Conservation (phyloP, 2,113 vertebrate genomes). For the Oxyruncus cristatus region DNA sequence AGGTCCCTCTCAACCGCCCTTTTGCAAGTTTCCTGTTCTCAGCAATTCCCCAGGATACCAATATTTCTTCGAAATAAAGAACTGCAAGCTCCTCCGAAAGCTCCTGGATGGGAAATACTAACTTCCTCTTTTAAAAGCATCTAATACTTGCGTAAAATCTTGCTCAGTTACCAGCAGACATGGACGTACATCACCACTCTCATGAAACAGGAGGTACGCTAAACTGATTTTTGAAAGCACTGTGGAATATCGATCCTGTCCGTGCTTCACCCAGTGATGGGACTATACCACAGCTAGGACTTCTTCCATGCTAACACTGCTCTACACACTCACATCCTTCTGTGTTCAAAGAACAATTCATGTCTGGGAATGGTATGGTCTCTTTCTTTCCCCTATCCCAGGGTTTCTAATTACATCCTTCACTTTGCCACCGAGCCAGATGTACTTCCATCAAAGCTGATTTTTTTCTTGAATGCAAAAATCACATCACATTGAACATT, state of each 20-base stretch:
- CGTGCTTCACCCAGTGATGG: background rate
- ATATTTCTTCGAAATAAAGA: background rate
- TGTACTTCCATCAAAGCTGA: background rate
- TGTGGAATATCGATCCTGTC: background rate
- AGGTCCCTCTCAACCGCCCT: background rate
- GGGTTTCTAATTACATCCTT: background rate
- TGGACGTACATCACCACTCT: background rate
- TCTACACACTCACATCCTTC: background rate
- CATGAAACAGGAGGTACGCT: background rate
- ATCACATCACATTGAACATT: no score
- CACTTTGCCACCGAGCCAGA: background rate
- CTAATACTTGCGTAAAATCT: background rate
- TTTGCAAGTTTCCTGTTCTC: background rate
- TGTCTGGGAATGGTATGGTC: background rate
- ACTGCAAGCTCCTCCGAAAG: background rate
- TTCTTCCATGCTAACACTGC: background rate
- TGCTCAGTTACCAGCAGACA: background rate
- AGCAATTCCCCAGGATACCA: background rate
- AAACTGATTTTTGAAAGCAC: background rate
- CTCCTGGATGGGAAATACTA: background rate
- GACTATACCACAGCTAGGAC: background rate
- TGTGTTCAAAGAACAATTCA: background rate
- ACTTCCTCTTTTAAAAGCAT: background rate
- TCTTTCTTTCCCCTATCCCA: background rate
- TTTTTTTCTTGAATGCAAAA: background rate